A percentile compares a stretch with the other conserved stretches of the same genome.
phyloP scores from a whole-genome alignment of 1,140 invertebrate species.

The Delia radicum region DNA sequence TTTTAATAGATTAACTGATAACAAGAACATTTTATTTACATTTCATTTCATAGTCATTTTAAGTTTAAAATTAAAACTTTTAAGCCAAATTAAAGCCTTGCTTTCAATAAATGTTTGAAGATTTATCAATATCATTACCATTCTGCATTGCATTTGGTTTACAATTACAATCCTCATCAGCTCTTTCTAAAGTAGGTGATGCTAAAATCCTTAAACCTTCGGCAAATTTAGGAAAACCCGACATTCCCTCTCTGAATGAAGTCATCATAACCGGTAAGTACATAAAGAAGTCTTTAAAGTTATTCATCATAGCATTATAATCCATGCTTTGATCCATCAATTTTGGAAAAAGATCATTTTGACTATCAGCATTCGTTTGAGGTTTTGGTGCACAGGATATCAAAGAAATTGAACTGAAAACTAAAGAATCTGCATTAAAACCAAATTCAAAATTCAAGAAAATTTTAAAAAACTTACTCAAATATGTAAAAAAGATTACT shows the following conservation, averaged over 20 bases:
- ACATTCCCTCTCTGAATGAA: constrained; percentile 48
- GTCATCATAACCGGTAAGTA: constrained; percentile 53
- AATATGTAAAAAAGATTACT: neutral
- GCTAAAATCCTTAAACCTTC: constrained; percentile 48
- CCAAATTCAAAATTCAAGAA: no score
- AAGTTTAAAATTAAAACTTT: no score
- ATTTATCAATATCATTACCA: constrained; percentile 40
- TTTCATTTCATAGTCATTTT: no score
- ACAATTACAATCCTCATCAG: constrained; percentile 47
- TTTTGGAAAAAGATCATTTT: neutral
- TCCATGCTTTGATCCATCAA: constrained; percentile 33
- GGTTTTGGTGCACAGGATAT: neutral
- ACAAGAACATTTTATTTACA: no score
- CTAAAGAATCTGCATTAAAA: neutral
- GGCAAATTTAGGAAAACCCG: constrained; percentile 49
- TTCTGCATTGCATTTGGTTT: constrained; percentile 26
- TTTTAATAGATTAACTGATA: no score
- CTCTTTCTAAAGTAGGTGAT: constrained; percentile 32
- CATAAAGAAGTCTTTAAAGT: constrained; percentile 53
- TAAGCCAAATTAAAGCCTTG: neutral
- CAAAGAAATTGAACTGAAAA: neutral
- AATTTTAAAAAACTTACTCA: neutral
- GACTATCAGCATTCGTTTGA: constrained; percentile 9
- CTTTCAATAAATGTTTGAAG: neutral
- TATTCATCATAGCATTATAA: constrained; percentile 45